phyloP scores from a whole-genome alignment of 2,113 vertebrate species.

The Tapirus terrestris region DNA sequence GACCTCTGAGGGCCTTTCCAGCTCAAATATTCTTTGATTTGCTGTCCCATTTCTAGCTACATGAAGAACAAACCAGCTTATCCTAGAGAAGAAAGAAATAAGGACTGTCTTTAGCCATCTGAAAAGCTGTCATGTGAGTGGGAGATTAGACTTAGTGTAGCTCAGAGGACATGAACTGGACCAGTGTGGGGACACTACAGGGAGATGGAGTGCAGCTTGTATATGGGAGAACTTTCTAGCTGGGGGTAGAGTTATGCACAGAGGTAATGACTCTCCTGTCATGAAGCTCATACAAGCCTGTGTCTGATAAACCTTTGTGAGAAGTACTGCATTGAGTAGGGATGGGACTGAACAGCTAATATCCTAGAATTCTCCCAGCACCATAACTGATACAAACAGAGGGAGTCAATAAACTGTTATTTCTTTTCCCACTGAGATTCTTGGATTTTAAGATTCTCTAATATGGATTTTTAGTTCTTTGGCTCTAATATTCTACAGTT shows the following conservation, averaged over 20 bases:
- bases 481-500: constrained; percentile 14
- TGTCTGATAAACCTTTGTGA: constrained; percentile 47
- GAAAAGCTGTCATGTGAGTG: constrained; percentile 63
- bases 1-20: constrained; percentile 41
- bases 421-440: constrained; percentile 22
- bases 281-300: background rate
- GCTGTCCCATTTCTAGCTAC: constrained; percentile 62
- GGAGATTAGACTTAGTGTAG: constrained; percentile 64
- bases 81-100: constrained; percentile 65
- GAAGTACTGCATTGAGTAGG: background rate
- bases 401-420: background rate
- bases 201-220: background rate
- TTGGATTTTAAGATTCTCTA: constrained; percentile 36
- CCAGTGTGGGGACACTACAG: background rate
- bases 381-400: constrained; percentile 16
- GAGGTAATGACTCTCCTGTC: constrained; percentile 1
- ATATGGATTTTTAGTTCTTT: background rate
- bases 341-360: background rate
- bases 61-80: constrained; percentile 67
- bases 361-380: background rate
- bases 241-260: background rate
- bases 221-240: constrained; percentile 18
- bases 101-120: constrained; percentile 54
- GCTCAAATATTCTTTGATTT: constrained; percentile 55
- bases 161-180: constrained; percentile 58